Evolutionary conservation across 2,797 vertebrate species (phyloP).

Genomic region (Glossophaga mutica): DNA sequence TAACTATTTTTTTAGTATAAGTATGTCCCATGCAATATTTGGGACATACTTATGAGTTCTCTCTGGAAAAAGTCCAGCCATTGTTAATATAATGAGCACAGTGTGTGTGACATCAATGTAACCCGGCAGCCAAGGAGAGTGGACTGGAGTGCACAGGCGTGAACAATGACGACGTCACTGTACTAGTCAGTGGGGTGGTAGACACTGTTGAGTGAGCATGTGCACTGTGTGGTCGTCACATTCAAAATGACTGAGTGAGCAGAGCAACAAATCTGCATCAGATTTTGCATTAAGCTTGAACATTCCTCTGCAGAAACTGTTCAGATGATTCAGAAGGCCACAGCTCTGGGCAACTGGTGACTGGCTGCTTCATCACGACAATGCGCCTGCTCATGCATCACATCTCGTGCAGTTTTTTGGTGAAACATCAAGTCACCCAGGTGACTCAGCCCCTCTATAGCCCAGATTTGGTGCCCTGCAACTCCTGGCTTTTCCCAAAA

Average conservation of each 20-base stretch:
- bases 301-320: background rate
- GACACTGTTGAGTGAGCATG: background rate
- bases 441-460: background rate
- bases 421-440: background rate
- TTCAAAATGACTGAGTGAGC: background rate
- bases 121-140: background rate
- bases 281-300: background rate
- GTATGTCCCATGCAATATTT: background rate
- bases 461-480: background rate
- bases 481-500: background rate
- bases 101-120: too few relatives aligned
- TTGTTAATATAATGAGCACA: too few relatives aligned
- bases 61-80: too few relatives aligned
- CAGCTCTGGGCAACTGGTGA: background rate
- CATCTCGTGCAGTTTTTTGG: background rate
- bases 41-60: background rate
- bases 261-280: background rate
- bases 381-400: background rate
- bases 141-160: background rate
- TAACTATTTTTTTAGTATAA: background rate
- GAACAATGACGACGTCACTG: background rate
- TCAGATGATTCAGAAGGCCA: background rate
- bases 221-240: background rate
- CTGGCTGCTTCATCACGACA: background rate
- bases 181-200: background rate